These are phyloP conservation scores for Rhynchonycteris naso DNA, from an alignment of 2,797 vertebrate genomes.

Conservation along the genomic window DNA sequence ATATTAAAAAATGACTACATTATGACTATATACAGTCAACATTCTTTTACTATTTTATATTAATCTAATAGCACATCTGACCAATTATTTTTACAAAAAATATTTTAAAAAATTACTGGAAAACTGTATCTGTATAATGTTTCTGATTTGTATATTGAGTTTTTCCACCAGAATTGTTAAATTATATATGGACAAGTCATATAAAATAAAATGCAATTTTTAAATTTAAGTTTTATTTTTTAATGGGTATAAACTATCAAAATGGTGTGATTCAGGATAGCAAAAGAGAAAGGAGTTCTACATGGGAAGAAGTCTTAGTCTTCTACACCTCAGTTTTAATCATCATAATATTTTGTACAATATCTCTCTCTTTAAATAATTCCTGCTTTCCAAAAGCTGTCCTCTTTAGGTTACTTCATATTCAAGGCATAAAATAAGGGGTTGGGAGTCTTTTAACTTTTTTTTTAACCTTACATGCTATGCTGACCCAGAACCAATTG, in stretches of 20 bases:
- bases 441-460: not conserved
- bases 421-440: not conserved
- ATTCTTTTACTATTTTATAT: not conserved
- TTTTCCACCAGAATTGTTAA: not conserved
- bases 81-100: not conserved
- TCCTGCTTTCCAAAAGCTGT: not conserved
- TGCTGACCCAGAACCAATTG: not conserved
- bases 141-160: not conserved
- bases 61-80: not conserved
- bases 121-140: not conserved
- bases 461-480: not conserved
- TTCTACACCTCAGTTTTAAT: not conserved
- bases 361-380: not conserved
- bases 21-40: not conserved
- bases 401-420: not conserved
- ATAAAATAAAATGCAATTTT: not conserved
- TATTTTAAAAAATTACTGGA: not conserved
- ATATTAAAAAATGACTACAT: not conserved
- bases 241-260: rapidly evolving
- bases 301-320: not conserved
- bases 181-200: not conserved
- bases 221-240: not conserved
- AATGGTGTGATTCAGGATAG: not conserved
- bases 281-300: not conserved
- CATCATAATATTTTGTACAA: not conserved